Evolutionary conservation across 1,140 invertebrate species (phyloP).

Genomic region (Scaptomyza montana): DNA sequence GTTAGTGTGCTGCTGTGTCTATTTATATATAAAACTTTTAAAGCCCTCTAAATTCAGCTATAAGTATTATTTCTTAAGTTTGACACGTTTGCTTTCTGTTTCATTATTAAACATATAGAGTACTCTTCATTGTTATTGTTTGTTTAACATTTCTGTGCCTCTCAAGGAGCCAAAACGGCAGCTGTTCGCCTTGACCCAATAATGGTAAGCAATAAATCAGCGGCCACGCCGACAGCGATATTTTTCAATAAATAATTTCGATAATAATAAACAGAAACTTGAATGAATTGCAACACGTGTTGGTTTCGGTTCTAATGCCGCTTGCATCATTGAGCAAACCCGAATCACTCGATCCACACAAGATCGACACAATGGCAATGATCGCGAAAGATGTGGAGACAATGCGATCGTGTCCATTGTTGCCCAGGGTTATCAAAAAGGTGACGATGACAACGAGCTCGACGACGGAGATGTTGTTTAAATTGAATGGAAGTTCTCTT

Average conservation of each 20-base stretch:
- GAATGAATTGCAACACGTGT: slow-evolving; percentile 79
- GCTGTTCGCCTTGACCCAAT: slow-evolving; percentile 70
- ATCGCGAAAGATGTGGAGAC: slow-evolving; percentile 70
- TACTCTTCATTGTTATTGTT: neutral
- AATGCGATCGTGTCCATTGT: slow-evolving; percentile 67
- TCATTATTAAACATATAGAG: neutral
- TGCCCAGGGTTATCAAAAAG: slow-evolving; percentile 45
- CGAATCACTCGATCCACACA: slow-evolving; percentile 36
- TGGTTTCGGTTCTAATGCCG: slow-evolving; percentile 32
- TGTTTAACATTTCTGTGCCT: slow-evolving; percentile 1
- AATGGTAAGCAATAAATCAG: slow-evolving; percentile 70
- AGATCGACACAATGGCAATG: slow-evolving; percentile 38
- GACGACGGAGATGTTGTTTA: slow-evolving; percentile 23
- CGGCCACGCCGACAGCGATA: slow-evolving; percentile 48
- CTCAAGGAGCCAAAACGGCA: slow-evolving; percentile 8
- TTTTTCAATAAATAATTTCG: slow-evolving; percentile 63
- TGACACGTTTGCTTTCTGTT: neutral
- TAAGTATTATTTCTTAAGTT: neutral
- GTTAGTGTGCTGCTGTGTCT: no score
- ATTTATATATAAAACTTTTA: no score
- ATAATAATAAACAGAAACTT: slow-evolving; percentile 52
- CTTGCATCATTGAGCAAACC: slow-evolving; percentile 65
- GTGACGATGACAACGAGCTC: slow-evolving; percentile 23
- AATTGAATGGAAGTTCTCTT: slow-evolving; percentile 68
- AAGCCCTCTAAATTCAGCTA: neutral